phyloP scores from a whole-genome alignment of 2,113 vertebrate species.

The Todiramphus chloris region DNA sequence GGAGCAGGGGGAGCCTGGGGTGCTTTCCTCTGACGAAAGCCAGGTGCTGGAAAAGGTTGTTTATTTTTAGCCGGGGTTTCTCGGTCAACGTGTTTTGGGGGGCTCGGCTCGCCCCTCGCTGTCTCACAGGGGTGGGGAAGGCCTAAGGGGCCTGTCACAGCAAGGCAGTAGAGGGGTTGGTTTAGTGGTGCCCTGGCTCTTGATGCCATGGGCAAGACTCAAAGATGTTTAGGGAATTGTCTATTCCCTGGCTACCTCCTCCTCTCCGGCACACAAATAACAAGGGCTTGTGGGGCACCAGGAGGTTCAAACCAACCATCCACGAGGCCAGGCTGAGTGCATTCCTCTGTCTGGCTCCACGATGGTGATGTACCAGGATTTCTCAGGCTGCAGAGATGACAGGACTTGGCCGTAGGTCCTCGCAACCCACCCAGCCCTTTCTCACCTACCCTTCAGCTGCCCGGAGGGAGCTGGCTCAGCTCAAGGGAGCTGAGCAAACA shows the following conservation, averaged over 20 bases:
- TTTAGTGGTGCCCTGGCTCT: background rate
- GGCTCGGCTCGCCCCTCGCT: rapidly evolving
- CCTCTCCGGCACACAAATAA: background rate
- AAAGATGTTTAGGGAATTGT: background rate
- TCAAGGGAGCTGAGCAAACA: background rate
- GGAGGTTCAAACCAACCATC: background rate
- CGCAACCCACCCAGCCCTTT: background rate
- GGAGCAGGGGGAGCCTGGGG: rapidly evolving
- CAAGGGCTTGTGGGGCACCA: background rate
- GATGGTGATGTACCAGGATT: rapidly evolving
- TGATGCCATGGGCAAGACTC: background rate
- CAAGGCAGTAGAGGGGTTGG: background rate
- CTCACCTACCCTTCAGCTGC: background rate
- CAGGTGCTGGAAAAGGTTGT: background rate
- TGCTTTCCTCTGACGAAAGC: background rate
- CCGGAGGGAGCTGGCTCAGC: background rate
- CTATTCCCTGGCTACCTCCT: background rate
- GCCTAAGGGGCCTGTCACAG: rapidly evolving
- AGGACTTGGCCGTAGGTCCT: rapidly evolving
- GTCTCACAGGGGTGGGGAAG: background rate
- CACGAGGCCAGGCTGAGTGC: rapidly evolving
- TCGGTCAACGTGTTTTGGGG: rapidly evolving
- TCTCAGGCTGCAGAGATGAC: background rate
- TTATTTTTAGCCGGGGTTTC: background rate
- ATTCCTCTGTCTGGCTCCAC: background rate